phyloP scores from a whole-genome alignment of 1,140 invertebrate genomes.

The Oryctes rhinoceros region DNA sequence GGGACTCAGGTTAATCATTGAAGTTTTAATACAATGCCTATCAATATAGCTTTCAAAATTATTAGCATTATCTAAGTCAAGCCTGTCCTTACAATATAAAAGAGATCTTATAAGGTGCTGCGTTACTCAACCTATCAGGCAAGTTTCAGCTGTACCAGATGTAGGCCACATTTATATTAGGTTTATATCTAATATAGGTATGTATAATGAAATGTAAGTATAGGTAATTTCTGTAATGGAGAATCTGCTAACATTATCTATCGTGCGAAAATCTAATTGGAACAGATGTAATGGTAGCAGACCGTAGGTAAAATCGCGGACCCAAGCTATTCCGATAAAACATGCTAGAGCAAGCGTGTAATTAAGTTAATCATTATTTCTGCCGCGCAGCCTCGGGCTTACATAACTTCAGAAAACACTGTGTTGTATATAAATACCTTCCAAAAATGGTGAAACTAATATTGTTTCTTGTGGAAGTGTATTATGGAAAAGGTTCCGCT shows the following conservation, averaged over 20 bases:
- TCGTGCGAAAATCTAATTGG: not conserved
- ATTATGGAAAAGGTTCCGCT: not conserved
- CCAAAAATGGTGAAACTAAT: not conserved
- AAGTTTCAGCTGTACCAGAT: too few relatives aligned
- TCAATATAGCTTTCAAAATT: too few relatives aligned
- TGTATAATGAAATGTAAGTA: too few relatives aligned
- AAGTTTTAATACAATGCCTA: too few relatives aligned
- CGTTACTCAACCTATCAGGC: too few relatives aligned
- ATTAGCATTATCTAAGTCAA: too few relatives aligned
- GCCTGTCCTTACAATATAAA: too few relatives aligned
- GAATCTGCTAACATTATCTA: not conserved
- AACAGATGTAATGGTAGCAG: not conserved
- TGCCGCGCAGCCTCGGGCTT: not conserved
- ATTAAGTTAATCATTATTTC: constrained; percentile 11
- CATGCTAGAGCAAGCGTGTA: not conserved
- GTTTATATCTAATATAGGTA: too few relatives aligned
- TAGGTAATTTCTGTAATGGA: not conserved
- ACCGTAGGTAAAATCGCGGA: not conserved
- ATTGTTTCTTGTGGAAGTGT: not conserved
- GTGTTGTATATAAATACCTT: constrained; percentile 6
- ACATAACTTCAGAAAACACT: constrained; percentile 2
- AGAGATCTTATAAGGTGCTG: too few relatives aligned
- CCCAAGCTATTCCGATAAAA: not conserved
- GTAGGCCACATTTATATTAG: too few relatives aligned
- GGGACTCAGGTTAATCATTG: too few relatives aligned